phyloP scores from a whole-genome alignment of 2,113 vertebrate species.

The Sigmodon hispidus region DNA sequence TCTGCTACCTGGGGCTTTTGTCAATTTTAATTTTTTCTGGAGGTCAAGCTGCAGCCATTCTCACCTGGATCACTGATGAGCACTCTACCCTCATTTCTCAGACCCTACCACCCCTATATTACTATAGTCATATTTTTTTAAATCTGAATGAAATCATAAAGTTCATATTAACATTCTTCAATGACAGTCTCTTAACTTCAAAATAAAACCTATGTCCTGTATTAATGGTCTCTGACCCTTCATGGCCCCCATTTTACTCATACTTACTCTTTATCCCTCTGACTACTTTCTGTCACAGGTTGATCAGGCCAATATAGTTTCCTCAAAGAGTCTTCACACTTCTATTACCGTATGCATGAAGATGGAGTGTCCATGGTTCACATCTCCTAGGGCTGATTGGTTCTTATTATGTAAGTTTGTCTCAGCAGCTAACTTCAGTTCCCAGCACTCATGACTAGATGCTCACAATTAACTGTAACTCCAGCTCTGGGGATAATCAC shows the following conservation, averaged over 20 bases:
- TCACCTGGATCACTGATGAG: not conserved
- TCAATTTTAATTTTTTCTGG: not conserved
- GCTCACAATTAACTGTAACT: not conserved
- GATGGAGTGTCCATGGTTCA: not conserved
- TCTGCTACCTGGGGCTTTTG: not conserved
- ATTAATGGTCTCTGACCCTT: not conserved
- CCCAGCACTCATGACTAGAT: not conserved
- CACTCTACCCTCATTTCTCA: not conserved
- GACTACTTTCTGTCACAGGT: not conserved
- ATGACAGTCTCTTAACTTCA: not conserved
- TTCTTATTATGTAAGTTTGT: not conserved
- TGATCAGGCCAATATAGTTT: too few species aligned
- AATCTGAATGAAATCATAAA: not conserved
- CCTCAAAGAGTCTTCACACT: not conserved
- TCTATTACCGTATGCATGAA: not conserved
- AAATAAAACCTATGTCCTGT: not conserved
- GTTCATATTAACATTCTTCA: not conserved
- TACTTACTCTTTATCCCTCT: not conserved
- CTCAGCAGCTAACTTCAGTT: not conserved
- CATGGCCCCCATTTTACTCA: not conserved
- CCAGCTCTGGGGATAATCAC: not conserved
- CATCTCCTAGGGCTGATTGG: too few species aligned
- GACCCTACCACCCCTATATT: rapidly evolving
- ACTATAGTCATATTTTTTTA: not conserved
- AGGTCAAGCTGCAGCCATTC: not conserved